Conservation (phyloP, 2,113 vertebrate species). For the Pedionomus torquatus region DNA sequence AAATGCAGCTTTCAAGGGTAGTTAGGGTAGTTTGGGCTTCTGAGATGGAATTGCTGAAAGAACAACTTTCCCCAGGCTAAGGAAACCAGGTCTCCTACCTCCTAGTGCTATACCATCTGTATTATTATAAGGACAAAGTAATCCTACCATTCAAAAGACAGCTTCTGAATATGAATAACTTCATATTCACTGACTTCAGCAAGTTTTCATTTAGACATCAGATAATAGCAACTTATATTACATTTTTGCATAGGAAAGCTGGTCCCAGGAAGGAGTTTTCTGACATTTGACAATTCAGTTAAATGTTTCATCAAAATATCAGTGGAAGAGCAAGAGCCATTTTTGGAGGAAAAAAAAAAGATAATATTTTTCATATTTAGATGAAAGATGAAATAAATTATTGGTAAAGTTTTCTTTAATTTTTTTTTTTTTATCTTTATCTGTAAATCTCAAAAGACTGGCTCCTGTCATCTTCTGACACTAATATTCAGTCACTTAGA, state of each 20-base stretch:
- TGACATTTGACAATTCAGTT: not conserved
- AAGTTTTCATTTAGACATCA: not conserved
- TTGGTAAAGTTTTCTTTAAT: rapidly evolving
- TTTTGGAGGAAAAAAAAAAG: not conserved
- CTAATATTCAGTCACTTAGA: not conserved
- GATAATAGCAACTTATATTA: not conserved
- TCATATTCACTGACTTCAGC: not conserved
- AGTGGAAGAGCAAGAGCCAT: not conserved
- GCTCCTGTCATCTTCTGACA: not conserved
- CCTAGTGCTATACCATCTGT: not conserved
- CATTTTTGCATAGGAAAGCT: not conserved
- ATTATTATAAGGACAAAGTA: not conserved
- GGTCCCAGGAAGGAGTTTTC: not conserved
- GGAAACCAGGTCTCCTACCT: not conserved
- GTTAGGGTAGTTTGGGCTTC: not conserved
- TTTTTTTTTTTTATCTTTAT: not conserved
- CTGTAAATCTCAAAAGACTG: not conserved
- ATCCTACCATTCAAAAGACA: not conserved
- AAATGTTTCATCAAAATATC: not conserved
- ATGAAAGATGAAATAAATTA: not conserved
- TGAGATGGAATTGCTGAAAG: not conserved
- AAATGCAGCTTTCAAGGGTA: not conserved
- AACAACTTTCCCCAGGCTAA: not conserved
- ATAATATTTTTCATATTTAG: not conserved
- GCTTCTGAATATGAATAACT: not conserved